Percentiles rank a stretch among this genome's conserved stretches.
These are phyloP conservation scores for Okamejei kenojei DNA, from an alignment of 2,797 vertebrate species.

Conservation along the genomic window DNA sequence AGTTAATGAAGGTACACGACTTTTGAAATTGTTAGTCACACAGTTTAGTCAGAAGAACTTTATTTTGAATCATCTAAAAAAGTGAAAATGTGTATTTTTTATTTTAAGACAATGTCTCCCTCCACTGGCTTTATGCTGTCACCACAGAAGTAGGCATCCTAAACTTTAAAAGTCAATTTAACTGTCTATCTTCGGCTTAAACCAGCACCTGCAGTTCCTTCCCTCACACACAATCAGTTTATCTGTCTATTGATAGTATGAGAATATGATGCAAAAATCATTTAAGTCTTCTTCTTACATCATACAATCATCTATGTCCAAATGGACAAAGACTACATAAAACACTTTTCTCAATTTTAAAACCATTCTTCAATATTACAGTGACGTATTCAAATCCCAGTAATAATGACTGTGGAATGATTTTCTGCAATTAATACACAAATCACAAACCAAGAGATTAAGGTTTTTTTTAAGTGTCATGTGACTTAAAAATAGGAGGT, in stretches of 20 bases:
- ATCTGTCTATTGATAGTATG: neutral
- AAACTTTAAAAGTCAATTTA: neutral
- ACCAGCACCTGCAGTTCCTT: too few species aligned
- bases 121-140: neutral
- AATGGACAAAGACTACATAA: neutral
- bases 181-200: too few species aligned
- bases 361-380: neutral
- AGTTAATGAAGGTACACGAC: neutral
- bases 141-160: neutral
- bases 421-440: neutral
- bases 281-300: neutral
- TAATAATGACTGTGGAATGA: neutral
- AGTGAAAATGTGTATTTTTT: neutral
- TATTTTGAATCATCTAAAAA: neutral
- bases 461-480: neutral
- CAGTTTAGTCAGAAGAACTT: neutral
- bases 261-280: neutral
- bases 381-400: neutral
- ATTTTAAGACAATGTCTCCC: conserved; percentile 5
- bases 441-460: neutral
- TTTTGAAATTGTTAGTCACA: neutral
- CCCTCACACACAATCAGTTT: neutral
- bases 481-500: neutral
- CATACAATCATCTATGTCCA: neutral
- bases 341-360: neutral